Evolutionary conservation across 2,797 vertebrate genomes (phyloP).

Genomic region (Brotula barbata): DNA sequence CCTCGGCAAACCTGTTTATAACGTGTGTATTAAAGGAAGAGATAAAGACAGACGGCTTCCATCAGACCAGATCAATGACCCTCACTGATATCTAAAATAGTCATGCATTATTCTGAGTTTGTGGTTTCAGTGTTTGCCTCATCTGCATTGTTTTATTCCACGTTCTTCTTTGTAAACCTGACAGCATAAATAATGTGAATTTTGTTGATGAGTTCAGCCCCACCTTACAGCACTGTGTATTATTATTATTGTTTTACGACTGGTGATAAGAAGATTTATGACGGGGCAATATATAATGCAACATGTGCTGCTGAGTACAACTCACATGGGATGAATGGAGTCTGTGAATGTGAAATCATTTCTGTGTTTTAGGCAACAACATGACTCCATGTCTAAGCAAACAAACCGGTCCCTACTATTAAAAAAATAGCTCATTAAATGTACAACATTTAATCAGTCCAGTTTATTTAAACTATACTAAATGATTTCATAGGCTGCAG

Average conservation of each 20-base stretch:
- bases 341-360: constrained; percentile 44
- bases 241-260: constrained; percentile 42
- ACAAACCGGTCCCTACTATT: background rate
- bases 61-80: constrained; percentile 40
- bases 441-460: too few relatives aligned
- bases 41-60: constrained; percentile 9
- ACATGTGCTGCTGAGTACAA: constrained; percentile 7
- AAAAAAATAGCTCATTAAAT: too few relatives aligned
- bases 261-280: constrained; percentile 31
- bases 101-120: constrained; percentile 55
- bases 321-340: constrained; percentile 19
- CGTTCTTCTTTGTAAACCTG: too few relatives aligned
- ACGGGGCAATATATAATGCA: constrained; percentile 36
- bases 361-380: constrained; percentile 28
- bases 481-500: too few relatives aligned
- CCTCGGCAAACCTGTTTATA: background rate
- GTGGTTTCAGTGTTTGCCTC: constrained; percentile 28
- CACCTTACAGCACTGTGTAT: constrained; percentile 8
- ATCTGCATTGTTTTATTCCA: constrained; percentile 26
- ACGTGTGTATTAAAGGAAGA: background rate
- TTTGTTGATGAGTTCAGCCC: too few relatives aligned
- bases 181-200: too few relatives aligned
- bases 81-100: constrained; percentile 34
- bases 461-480: too few relatives aligned
- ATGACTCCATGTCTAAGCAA: constrained; percentile 22